Base-by-base conservation (phyloP, 2,113 vertebrate species). In the Chloropsis hardwickii region DNA sequence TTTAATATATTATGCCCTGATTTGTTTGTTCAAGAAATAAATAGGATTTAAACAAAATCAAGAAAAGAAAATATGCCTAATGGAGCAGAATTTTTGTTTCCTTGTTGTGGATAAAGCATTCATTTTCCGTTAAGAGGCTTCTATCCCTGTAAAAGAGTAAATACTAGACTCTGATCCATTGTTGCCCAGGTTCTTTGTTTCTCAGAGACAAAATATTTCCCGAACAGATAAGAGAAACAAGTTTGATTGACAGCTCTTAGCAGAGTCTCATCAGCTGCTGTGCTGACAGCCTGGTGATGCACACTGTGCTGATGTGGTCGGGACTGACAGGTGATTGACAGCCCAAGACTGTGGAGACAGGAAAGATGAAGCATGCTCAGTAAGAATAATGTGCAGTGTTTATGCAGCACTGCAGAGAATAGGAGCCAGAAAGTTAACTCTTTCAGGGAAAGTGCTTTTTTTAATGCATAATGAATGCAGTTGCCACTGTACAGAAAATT, bases 301-400 rank as follows among this genome's bases (percentile, higher is more conserved):
- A 10, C 97, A 71, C 89, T 77, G 91, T 93, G 97, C 97, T 98
- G 98, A 98, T 97, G 97, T 98, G 97, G 87, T 60, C 33, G 92
- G 85, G 78, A 92, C 95, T 98, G 98, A 98, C 98, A 98, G 97
- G 27, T 98, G 98, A 98, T 96, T 98, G 98, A 98, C 98, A 98
- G 98, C 95, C 66, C 86, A 86, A 94, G 96, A 87, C 97, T 93
- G 88, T 91, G 89, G 94, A 97, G 97, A 95, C 94, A 88, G 92
- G 73, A 87, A 96, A 97, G 95, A 97, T 88, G 97, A 97, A 96
- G 97, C 97, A 91, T 91, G 97, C 97, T 97, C 96, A 96, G 97
- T 97, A 89, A 89, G 95, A 97, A 97, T 95, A 95, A 94, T 95
- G 81, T 84, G 45, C 83, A 56, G 95, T 95, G 97, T 97, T 97